These are phyloP conservation scores for Meda fulgida DNA, from an alignment of 2,797 vertebrate genomes.

Conservation along the genomic window DNA sequence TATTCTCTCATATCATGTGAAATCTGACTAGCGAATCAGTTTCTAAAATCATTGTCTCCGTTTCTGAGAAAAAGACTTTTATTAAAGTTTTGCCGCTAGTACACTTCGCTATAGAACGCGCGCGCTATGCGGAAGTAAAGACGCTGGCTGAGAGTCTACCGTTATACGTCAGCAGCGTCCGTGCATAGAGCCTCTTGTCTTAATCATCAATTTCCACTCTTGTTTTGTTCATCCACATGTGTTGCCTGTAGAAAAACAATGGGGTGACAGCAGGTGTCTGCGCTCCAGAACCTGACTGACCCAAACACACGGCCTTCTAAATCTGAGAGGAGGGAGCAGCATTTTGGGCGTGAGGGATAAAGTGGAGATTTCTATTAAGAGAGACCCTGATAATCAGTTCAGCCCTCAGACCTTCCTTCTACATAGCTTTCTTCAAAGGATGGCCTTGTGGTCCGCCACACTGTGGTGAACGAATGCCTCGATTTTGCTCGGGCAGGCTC, in stretches of 20 bases:
- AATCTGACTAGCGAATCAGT: too few species aligned
- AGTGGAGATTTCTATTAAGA: constrained; percentile 49
- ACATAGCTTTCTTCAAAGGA: constrained; percentile 41
- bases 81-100: too few species aligned
- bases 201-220: neutral
- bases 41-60: too few species aligned
- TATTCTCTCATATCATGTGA: too few species aligned
- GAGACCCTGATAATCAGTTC: constrained; percentile 18
- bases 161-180: too few species aligned
- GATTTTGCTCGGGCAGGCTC: neutral
- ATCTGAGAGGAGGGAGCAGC: constrained; percentile 42
- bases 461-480: neutral
- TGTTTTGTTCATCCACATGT: constrained; percentile 1
- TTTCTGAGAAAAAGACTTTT: too few species aligned
- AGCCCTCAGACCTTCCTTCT: constrained; percentile 45
- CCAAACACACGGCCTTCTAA: constrained; percentile 68
- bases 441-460: neutral
- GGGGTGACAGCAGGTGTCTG: constrained; percentile 14
- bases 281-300: constrained; percentile 32
- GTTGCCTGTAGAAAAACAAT: neutral
- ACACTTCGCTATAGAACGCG: too few species aligned
- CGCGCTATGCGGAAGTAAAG: too few species aligned
- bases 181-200: too few species aligned
- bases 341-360: constrained; percentile 76
- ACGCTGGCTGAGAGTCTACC: too few species aligned